These are phyloP conservation scores for Dicyrtomina minuta DNA, from an alignment of 2,888 invertebrate genomes.

Conservation along the genomic window DNA sequence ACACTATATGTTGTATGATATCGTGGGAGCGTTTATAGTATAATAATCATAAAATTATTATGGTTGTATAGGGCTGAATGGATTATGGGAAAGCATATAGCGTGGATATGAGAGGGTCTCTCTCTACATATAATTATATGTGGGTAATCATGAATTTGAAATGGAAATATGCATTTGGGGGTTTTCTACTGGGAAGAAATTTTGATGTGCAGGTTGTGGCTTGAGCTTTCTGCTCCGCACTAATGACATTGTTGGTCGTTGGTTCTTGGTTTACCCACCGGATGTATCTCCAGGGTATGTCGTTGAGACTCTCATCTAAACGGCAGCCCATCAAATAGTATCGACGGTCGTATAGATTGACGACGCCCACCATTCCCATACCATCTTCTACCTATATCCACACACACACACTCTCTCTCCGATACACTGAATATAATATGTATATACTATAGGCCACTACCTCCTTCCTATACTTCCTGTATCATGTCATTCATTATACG, in stretches of 20 bases:
- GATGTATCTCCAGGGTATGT: constrained; percentile 18
- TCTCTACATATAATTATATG: not conserved
- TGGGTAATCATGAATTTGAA: constrained; percentile 14
- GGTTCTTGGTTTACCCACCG: constrained; percentile 16
- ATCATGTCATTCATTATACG: too few relatives aligned
- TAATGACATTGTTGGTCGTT: constrained; percentile 27
- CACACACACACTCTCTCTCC: not conserved
- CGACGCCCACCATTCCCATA: constrained; percentile 1
- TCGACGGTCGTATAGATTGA: constrained; percentile 5
- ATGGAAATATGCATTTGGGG: not conserved
- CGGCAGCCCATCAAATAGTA: constrained; percentile 9
- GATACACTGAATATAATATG: not conserved
- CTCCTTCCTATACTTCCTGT: too few relatives aligned
- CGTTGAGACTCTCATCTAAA: not conserved
- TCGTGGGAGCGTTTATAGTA: too few relatives aligned
- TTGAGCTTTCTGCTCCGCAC: constrained; percentile 5
- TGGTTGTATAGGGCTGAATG: too few relatives aligned
- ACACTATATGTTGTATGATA: too few relatives aligned
- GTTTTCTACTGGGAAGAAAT: not conserved
- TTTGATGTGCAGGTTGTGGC: not conserved
- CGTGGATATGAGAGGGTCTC: too few relatives aligned
- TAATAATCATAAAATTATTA: too few relatives aligned
- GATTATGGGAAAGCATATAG: too few relatives aligned
- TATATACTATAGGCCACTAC: not conserved
- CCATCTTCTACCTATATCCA: not conserved